Evolutionary conservation across 2,797 vertebrate genomes (phyloP).

Genomic region (Sebastes vulpes): DNA sequence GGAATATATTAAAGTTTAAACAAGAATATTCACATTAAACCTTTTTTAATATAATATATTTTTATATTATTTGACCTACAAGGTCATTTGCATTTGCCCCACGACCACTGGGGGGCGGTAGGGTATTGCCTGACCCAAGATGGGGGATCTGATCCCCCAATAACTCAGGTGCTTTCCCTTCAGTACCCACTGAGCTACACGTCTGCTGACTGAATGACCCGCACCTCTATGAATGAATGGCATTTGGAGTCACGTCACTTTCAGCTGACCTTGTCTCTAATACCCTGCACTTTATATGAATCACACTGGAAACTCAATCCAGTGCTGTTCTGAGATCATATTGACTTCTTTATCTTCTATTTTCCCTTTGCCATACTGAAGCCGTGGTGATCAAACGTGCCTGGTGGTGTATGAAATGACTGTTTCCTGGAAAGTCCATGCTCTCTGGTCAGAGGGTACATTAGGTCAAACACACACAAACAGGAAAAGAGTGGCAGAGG

Average conservation of each 20-base stretch:
- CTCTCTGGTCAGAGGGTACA: constrained; percentile 45
- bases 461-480: constrained; percentile 53
- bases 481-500: constrained; percentile 13
- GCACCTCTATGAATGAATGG: constrained; percentile 39
- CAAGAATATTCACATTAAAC: neutral
- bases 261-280: constrained; percentile 44
- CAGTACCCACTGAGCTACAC: neutral
- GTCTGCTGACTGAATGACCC: constrained; percentile 15
- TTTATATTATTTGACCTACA: constrained; percentile 12
- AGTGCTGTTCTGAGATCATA: neutral
- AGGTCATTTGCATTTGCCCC: constrained; percentile 56
- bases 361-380: neutral
- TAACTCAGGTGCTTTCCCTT: constrained; percentile 41
- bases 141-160: constrained; percentile 31
- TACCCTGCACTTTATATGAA: neutral
- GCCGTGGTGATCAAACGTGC: neutral
- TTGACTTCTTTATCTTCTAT: neutral
- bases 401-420: neutral
- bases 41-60: neutral
- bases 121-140: constrained; percentile 51
- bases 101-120: constrained; percentile 74
- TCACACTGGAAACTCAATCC: constrained; percentile 19
- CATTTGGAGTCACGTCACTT: constrained; percentile 47
- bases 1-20: neutral
- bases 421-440: constrained; percentile 52